Base-by-base conservation (phyloP, 2,888 invertebrate species). In the Orchestes rusci region DNA sequence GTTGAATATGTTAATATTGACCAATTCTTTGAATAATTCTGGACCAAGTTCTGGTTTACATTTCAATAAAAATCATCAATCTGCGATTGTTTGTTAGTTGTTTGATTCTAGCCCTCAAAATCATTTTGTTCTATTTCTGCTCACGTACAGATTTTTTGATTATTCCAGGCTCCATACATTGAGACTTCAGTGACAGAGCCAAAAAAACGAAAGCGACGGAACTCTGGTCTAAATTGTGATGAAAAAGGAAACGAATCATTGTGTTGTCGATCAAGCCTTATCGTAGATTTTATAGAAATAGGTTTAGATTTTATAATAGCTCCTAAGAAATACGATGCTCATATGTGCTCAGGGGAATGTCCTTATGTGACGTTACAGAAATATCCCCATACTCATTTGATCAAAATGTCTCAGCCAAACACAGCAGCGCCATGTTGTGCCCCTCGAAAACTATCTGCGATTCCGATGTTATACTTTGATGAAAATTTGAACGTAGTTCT, bases 271-370 rank as follows among this genome's bases (percentile, higher is more conserved):
- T 94, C 93, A 69, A 93, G 94, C 1, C 74, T 96, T 31, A 82
- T 82, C 10, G 91, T 97, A 12, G 91, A 95, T 72, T 97, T 97
- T 67, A 87, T 88, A 56, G 82, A 84, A 62, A 93, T 96, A 64
- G 94, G 94, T 17, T 96, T 95, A 93, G 91, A 95, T 64, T 97
- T 94, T 84, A 89, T 97, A 59, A 91, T 97, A 46, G 94, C 94
- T 0, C 97, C 97, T 0, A 91, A 90, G 60, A 77, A 82, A 48
- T 97, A 95, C 72, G 87, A 90, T 61, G 95, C 96, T 4, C 91
- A 92, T 71, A 94, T 94, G 72, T 97, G 97, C 72, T 82, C 89
- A 41, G 95, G 97, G 4, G 91, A 94, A 59, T 97, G 97, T 67
- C 85, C 87, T 0, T 84, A 83, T 69, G 82, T 89, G 38, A 90